Evolutionary conservation across 2,113 vertebrate species (phyloP), one percentile per base, ranked within the genome.

Genomic region (Felis chaus): DNA sequence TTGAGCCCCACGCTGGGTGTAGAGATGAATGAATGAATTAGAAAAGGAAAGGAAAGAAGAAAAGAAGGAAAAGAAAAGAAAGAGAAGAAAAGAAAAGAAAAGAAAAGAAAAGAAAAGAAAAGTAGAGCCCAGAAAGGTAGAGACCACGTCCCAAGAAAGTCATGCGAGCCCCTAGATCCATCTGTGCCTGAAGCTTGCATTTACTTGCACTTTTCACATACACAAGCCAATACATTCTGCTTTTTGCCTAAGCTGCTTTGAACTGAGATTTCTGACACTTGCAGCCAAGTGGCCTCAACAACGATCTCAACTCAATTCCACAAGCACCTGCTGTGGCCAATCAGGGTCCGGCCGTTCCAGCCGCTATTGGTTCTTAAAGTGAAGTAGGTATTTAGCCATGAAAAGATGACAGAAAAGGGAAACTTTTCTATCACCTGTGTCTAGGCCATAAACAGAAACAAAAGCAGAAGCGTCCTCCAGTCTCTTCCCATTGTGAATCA

Each of bases 241-340:
- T 79, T 65, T 36, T 31, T 13, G 18, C 71, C 45, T 9, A 65
- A 4, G 25, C 69, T 36, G 2, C 61, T 63, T 31, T 31, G 8
- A 68, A 25, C 50, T 36, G 31, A 76, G 53, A 31, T 89, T 73
- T 71, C 45, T 36, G 2, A 33, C 18, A 36, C 33, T 68, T 29
- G 5, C 48, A 7, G 6, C 39, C 81, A 48, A 69, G 57, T 48
- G 18, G 4, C n/a, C 33, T 81, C 39, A 23, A 65, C 65, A 33
- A 45, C 0, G 10, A 73, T n/a, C 12, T 13, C 21, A n/a, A 15
- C 14, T 27, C 50, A 41, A 1, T 18, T 33, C 71, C 7, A 0
- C 48, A 23, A 10, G 36, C 7, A 3, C 16, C 50, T 5, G 7
- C 4, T 12, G 39, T 0, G 2, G 63, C 68, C 29, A 15, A 19